Evolutionary conservation across 2,113 vertebrate genomes (phyloP).

Genomic region (Stigmatopora nigra): DNA sequence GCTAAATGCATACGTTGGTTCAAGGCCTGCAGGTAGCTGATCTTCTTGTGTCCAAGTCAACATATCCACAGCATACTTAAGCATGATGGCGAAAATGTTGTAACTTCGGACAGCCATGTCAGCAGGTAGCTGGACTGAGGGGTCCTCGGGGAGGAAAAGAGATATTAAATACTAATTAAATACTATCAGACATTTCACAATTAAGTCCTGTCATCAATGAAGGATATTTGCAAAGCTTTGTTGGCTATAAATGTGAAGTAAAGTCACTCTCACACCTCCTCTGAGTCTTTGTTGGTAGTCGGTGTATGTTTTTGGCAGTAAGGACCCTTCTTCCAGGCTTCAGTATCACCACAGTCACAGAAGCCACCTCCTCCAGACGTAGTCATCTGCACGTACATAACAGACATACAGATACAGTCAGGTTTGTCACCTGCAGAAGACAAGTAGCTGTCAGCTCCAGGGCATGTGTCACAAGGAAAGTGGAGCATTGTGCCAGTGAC

Average conservation of each 20-base stretch:
- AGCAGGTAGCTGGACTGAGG: constrained; percentile 78
- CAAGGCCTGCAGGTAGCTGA: constrained; percentile 80
- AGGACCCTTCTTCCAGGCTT: constrained; percentile 94
- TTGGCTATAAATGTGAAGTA: no score
- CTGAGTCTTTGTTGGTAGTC: constrained; percentile 56
- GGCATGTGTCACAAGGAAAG: not conserved
- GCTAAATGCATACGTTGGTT: constrained; percentile 72
- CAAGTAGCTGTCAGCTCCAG: not conserved
- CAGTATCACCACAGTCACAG: constrained; percentile 96
- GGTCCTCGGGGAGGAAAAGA: constrained; percentile 74
- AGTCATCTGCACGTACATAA: constrained; percentile 78
- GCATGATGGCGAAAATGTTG: constrained; percentile 84
- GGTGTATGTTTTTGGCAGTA: constrained; percentile 89
- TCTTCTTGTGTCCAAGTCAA: constrained; percentile 92
- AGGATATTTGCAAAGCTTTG: not conserved
- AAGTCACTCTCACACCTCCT: constrained; percentile 52
- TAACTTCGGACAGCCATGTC: constrained; percentile 83
- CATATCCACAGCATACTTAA: constrained; percentile 93
- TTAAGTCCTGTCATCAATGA: not conserved
- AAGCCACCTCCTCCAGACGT: constrained; percentile 94
- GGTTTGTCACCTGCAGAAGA: constrained; percentile 17
- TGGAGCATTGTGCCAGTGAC: constrained; percentile 6
- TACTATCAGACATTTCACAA: not conserved
- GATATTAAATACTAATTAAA: not conserved
- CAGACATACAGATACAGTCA: constrained; percentile 1